These are phyloP conservation scores for Microcebus jonahi DNA, from an alignment of 2,113 vertebrate species.

Conservation along the genomic window DNA sequence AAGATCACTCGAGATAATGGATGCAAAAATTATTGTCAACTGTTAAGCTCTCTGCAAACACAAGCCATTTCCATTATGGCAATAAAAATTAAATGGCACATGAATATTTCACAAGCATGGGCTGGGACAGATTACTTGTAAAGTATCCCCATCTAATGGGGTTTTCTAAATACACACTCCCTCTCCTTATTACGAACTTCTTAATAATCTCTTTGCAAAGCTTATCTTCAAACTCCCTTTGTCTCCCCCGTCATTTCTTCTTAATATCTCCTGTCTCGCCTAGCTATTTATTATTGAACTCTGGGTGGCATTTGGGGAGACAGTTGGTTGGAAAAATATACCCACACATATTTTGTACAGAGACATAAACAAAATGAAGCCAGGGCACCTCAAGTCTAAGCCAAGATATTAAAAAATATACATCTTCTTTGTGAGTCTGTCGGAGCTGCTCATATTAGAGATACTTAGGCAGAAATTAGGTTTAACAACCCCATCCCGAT, in stretches of 20 bases:
- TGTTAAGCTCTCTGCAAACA: constrained; percentile 69
- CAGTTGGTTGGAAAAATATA: constrained; percentile 64
- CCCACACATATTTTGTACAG: constrained; percentile 47
- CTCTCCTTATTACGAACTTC: constrained; percentile 47
- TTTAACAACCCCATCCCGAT: constrained; percentile 61
- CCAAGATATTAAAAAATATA: constrained; percentile 48
- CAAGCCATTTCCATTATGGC: constrained; percentile 30
- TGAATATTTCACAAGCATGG: constrained; percentile 70
- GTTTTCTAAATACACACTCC: constrained; percentile 40
- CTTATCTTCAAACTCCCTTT: constrained; percentile 43
- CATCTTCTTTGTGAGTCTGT: constrained; percentile 51
- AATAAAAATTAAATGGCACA: constrained; percentile 67
- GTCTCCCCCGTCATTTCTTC: constrained; percentile 32
- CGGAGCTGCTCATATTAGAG: constrained; percentile 50
- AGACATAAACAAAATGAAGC: constrained; percentile 66
- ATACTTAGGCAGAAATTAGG: constrained; percentile 68
- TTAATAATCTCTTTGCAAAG: constrained; percentile 70
- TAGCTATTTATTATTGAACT: constrained; percentile 58
- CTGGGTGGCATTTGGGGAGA: constrained; percentile 57
- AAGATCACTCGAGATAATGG: constrained; percentile 29
- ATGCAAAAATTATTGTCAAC: constrained; percentile 34
- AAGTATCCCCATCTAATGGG: constrained; percentile 48
- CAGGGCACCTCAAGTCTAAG: constrained; percentile 42
- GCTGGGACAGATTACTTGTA: constrained; percentile 53
- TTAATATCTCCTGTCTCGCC: constrained; percentile 39